phyloP scores from a whole-genome alignment of 2,113 vertebrate species.

The Aldabrachelys gigantea region DNA sequence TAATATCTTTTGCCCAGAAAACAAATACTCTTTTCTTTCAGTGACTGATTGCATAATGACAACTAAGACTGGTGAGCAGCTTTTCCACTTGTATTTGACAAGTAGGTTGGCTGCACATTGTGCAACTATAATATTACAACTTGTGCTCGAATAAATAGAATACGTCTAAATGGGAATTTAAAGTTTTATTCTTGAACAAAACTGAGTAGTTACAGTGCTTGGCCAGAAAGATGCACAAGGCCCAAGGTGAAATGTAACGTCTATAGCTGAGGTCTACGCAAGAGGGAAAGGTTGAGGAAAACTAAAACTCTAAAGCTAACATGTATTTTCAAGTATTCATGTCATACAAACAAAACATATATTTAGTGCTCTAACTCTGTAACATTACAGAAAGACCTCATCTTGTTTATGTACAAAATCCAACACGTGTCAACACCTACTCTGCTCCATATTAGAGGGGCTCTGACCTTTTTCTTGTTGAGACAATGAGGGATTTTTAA shows the following conservation, averaged over 20 bases:
- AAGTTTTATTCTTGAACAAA: background rate
- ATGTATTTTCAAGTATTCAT: background rate
- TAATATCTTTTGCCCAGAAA: background rate
- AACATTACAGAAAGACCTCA: too few relatives aligned
- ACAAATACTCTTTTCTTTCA: background rate
- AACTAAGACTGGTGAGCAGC: background rate
- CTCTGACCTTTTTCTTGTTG: too few relatives aligned
- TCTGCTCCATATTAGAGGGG: too few relatives aligned
- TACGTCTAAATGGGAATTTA: background rate
- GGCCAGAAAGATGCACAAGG: background rate
- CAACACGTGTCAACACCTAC: too few relatives aligned
- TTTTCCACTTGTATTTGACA: background rate
- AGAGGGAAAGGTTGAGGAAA: background rate
- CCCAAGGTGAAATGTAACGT: background rate
- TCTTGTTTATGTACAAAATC: too few relatives aligned
- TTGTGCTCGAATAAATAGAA: background rate
- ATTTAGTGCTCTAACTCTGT: background rate
- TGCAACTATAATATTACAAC: background rate
- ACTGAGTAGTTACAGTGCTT: background rate
- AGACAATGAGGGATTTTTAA: too few relatives aligned
- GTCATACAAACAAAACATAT: background rate
- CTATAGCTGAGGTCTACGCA: background rate
- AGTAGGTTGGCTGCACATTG: background rate
- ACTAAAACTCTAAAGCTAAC: background rate
- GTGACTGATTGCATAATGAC: fast-evolving